A percentile compares a stretch with the other conserved stretches of the same genome.
Conservation (phyloP, 2,113 vertebrate species). For the Orientallactaga bullata region DNA sequence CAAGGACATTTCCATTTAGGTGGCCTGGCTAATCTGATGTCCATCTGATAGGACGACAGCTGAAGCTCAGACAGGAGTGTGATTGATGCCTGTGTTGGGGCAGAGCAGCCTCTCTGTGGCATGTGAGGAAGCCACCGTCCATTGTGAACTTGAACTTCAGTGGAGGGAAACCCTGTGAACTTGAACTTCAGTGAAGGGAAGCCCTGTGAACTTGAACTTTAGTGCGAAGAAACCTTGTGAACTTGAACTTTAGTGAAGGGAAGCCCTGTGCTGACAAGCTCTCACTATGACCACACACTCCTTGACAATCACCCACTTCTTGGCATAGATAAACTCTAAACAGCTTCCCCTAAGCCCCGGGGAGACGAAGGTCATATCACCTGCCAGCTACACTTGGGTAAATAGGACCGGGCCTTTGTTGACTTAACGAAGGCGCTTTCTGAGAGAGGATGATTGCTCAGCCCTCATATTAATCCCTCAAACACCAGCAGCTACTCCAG, state of each 20-base stretch:
- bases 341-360: background rate
- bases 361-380: background rate
- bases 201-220: fast-evolving
- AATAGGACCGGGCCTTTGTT: constrained; percentile 65
- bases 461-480: constrained; percentile 61
- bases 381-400: constrained; percentile 2
- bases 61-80: background rate
- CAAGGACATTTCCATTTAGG: background rate
- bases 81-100: fast-evolving
- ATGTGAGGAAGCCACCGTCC: background rate
- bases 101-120: background rate
- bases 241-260: fast-evolving
- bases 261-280: fast-evolving
- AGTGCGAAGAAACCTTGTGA: no score
- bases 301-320: background rate
- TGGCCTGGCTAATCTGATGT: background rate
- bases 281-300: fast-evolving
- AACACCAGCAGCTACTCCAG: constrained; percentile 45
- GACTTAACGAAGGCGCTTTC: constrained; percentile 74
- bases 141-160: no score
- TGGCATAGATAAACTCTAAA: background rate
- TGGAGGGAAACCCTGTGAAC: background rate
- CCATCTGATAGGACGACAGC: no score
- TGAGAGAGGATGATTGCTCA: constrained; percentile 69
- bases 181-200: fast-evolving